These are phyloP conservation scores for Spilarctia lutea DNA, from an alignment of 2,888 invertebrate genomes.

Conservation along the genomic window DNA sequence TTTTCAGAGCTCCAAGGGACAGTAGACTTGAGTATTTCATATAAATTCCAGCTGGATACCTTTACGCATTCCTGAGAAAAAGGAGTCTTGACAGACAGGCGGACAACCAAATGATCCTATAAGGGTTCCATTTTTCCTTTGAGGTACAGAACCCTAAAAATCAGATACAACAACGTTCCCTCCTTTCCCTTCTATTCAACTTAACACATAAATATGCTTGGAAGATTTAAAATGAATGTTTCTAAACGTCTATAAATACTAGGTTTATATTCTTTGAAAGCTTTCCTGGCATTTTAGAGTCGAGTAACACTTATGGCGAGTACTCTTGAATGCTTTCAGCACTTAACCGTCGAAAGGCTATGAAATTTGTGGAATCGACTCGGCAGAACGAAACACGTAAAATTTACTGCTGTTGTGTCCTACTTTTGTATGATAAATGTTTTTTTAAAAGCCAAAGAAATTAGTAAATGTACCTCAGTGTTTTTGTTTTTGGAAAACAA, in stretches of 20 bases:
- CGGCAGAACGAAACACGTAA: constrained; percentile 22
- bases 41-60: no score
- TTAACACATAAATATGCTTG: constrained; percentile 14
- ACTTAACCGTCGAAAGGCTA: constrained; percentile 36
- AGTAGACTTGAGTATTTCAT: no score
- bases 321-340: constrained; percentile 47
- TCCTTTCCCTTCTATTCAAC: background rate
- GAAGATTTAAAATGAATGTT: constrained; percentile 18
- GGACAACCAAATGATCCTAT: no score
- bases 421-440: constrained; percentile 26
- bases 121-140: no score
- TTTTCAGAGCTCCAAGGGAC: no score
- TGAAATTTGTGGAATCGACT: constrained; percentile 41
- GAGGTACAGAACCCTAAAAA: no score
- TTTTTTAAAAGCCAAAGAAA: constrained; percentile 8
- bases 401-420: constrained; percentile 28
- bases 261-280: constrained; percentile 44
- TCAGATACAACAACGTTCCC: background rate
- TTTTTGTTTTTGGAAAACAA: background rate
- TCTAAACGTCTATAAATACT: constrained; percentile 24
- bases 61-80: no score
- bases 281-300: constrained; percentile 49
- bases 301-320: constrained; percentile 44
- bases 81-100: no score
- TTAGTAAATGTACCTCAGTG: background rate